These are phyloP conservation scores for Caracal caracal DNA, from an alignment of 2,113 vertebrate genomes.

Conservation along the genomic window DNA sequence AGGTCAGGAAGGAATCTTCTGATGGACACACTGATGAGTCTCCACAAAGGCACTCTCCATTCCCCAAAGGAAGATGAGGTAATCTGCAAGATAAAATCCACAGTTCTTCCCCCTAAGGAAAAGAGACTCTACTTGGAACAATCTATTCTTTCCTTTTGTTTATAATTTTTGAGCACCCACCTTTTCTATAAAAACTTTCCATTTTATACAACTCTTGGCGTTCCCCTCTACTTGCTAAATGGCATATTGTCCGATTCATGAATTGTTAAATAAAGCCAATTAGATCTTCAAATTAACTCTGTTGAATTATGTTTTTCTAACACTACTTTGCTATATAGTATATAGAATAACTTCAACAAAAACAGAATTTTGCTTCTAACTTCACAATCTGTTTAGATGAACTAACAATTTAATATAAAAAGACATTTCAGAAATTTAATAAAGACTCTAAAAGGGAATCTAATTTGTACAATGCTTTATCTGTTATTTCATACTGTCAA, in stretches of 20 bases:
- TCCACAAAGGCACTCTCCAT: not conserved
- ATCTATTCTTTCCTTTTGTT: not conserved
- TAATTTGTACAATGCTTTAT: not conserved
- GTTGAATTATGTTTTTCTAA: not conserved
- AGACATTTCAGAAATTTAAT: constrained; percentile 45
- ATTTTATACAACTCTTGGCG: not conserved
- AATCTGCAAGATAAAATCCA: not conserved
- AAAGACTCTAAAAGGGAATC: not conserved
- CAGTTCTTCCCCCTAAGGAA: not conserved
- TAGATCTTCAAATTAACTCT: not conserved
- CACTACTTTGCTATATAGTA: not conserved
- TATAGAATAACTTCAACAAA: not conserved
- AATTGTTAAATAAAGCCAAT: not conserved
- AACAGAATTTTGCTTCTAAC: not conserved
- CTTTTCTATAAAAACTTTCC: not conserved
- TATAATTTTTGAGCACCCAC: not conserved
- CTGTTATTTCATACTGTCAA: not conserved
- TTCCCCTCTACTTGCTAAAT: not conserved
- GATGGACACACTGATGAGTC: not conserved
- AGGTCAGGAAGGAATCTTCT: not conserved
- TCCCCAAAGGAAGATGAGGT: not conserved
- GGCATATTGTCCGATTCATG: not conserved
- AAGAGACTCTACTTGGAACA: not conserved
- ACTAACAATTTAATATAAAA: constrained; percentile 18
- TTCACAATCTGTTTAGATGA: not conserved